phyloP scores from a whole-genome alignment of 2,888 invertebrate genomes.

The Teinopalpus imperialis region DNA sequence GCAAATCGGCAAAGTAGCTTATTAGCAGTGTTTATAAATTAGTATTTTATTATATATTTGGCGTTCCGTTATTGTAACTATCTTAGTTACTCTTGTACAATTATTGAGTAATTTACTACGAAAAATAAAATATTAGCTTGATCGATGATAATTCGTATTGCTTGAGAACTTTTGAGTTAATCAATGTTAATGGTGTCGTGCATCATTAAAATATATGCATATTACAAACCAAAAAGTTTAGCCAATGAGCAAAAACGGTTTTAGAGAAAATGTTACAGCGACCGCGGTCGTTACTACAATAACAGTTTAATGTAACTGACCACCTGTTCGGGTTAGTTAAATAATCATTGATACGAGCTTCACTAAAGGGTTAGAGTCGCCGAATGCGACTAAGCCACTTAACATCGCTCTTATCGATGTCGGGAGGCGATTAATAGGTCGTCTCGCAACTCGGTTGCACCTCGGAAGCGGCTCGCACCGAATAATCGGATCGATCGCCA shows the following conservation, averaged over 20 bases:
- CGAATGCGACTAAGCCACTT: slow-evolving; percentile 41
- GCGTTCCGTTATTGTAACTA: too few species aligned
- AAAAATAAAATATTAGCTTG: too few species aligned
- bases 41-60: too few species aligned
- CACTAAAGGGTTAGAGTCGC: slow-evolving; percentile 29
- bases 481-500: slow-evolving; percentile 81
- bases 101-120: too few species aligned
- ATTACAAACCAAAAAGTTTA: too few species aligned
- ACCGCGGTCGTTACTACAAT: slow-evolving; percentile 12
- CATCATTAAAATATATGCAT: too few species aligned
- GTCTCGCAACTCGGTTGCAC: slow-evolving; percentile 60
- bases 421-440: slow-evolving; percentile 67
- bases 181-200: too few species aligned
- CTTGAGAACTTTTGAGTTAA: too few species aligned
- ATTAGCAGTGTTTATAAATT: too few species aligned
- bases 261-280: slow-evolving; percentile 4
- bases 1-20: slow-evolving; percentile 34
- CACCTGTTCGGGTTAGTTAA: slow-evolving; percentile 21
- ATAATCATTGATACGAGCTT: slow-evolving; percentile 15
- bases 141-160: too few species aligned
- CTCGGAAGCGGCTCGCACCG: slow-evolving; percentile 69
- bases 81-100: too few species aligned
- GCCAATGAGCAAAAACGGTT: too few species aligned
- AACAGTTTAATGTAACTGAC: slow-evolving; percentile 21
- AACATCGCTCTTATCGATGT: slow-evolving; percentile 39